Evolutionary conservation across 2,797 vertebrate genomes (phyloP), one percentile per base, ranked within the genome.

Genomic region (Thalassophryne amazonica): DNA sequence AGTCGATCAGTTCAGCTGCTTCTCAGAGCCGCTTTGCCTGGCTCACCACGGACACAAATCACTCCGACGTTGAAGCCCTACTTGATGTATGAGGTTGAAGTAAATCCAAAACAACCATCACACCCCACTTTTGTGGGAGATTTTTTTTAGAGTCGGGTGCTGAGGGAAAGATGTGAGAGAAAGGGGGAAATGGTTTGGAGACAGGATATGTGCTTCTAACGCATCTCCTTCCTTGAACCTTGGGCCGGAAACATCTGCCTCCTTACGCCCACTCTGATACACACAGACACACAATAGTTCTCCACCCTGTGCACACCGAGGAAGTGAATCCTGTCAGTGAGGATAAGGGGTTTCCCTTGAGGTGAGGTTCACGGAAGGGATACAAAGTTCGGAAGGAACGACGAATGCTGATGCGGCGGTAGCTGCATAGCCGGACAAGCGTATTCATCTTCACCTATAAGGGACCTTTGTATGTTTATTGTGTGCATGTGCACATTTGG

Each of bases 171-270:
- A 64, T 51, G 63, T 55, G 27, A 59, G 52, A 56, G 60, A 58
- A 70, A 66, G 57, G 56, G 60, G 60, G 76, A 78, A 67, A 37
- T 20, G 46, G 64, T 66, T 42, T 35, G 55, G 64, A 81, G 77
- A 80, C 84, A 87, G 89, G 89, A 90, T 86, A 70, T 74, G 72
- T 45, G 69, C 47, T 39, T 83, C 69, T 42, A 53, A 57, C 53
- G 55, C 74, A 80, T 77, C 86, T 87, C 83, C 86, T 89, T 91
- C 87, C 89, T 89, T 71, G 39, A 74, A 79, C 69, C 54, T 67
- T 67, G 46, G 60, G 68, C 83, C 76, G 90, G 91, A 92, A 91
- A 91, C 89, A 91, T 90, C 89, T 91, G 89, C 80, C 83, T 84
- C 75, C 70, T 79, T 69, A 60, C 62, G 15, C 72, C 69, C 52